Evolutionary conservation across 2,113 vertebrate genomes (phyloP).

Genomic region (Aldabrachelys gigantea): DNA sequence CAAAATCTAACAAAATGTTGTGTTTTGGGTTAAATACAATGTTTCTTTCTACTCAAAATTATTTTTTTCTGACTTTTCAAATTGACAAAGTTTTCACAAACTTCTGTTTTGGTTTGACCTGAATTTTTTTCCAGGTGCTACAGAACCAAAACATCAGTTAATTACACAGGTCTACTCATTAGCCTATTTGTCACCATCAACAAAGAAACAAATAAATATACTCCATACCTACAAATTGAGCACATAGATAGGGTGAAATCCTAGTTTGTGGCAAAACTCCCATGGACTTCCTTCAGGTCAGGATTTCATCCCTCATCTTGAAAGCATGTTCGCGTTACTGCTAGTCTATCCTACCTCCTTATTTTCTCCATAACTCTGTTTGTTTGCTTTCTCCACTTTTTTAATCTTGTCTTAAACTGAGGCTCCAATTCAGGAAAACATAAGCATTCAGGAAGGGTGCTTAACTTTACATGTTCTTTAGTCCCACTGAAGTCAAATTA

Average conservation of each 20-base stretch:
- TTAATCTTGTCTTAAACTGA: neutral
- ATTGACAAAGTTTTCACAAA: neutral
- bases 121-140: neutral
- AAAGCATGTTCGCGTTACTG: neutral
- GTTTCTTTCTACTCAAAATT: neutral
- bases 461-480: neutral
- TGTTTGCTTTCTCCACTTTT: neutral
- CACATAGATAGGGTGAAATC: neutral
- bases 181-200: neutral
- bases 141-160: neutral
- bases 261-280: neutral
- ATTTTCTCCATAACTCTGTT: neutral
- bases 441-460: neutral
- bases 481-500: conserved; percentile 17
- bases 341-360: neutral
- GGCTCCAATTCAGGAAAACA: neutral
- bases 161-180: neutral
- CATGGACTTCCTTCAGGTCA: neutral
- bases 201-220: conserved; percentile 18
- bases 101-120: neutral
- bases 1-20: neutral
- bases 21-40: neutral
- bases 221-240: neutral
- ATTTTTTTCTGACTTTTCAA: neutral
- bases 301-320: conserved; percentile 2